phyloP scores from a whole-genome alignment of 2,888 invertebrate species.

The Sarcophaga rosellei region DNA sequence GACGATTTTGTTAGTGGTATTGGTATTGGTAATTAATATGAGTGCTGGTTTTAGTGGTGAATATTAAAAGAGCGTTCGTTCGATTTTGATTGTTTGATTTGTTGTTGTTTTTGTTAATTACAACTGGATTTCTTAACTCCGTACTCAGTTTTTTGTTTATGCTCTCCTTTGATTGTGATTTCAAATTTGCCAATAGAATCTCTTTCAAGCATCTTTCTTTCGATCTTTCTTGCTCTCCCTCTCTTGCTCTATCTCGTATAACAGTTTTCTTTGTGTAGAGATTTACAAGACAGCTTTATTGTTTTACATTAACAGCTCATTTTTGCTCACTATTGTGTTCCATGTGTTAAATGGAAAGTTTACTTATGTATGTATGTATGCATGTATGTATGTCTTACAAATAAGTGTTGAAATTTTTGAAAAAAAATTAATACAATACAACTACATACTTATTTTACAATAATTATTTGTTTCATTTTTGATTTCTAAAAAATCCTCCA shows the following conservation, averaged over 20 bases:
- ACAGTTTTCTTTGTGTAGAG: constrained; percentile 35
- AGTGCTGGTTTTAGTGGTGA: no score
- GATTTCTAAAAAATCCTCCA: background rate
- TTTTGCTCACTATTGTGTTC: background rate
- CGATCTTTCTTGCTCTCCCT: background rate
- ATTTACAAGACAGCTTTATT: background rate
- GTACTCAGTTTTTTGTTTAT: background rate
- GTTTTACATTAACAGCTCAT: constrained; percentile 6
- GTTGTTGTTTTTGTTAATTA: background rate
- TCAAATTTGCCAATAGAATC: background rate
- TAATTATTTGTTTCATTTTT: background rate
- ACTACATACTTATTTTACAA: no score
- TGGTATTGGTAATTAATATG: background rate
- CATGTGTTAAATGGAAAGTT: constrained; percentile 45
- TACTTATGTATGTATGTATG: background rate
- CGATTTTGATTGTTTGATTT: background rate
- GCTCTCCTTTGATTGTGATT: background rate
- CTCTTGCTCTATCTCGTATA: background rate
- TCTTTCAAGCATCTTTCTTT: background rate
- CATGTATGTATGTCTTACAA: constrained; percentile 22
- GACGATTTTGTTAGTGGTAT: background rate
- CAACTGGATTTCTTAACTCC: background rate
- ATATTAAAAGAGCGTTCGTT: background rate
- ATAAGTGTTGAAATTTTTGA: constrained; percentile 30
- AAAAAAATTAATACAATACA: no score